These are phyloP conservation scores for Lasioglossum lativentre DNA, from an alignment of 2,888 invertebrate species.

Conservation along the genomic window DNA sequence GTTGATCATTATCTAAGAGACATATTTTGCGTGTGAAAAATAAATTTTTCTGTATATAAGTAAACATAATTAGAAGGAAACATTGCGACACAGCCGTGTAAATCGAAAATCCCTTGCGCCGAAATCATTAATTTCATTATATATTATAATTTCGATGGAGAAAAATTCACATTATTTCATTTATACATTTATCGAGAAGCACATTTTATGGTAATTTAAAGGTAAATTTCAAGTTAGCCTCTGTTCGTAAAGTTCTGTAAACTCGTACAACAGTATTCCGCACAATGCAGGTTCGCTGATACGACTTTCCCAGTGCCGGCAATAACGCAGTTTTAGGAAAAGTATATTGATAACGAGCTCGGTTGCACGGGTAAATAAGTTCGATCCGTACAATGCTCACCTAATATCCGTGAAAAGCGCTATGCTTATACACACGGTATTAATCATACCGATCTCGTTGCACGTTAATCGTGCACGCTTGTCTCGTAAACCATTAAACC, in stretches of 20 bases:
- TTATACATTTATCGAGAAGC: background rate
- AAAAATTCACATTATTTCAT: too few species aligned
- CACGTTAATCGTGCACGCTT: background rate
- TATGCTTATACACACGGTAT: background rate
- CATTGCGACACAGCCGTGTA: too few species aligned
- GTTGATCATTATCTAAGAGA: too few species aligned
- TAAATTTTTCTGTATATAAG: too few species aligned
- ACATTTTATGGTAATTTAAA: background rate
- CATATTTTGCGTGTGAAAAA: too few species aligned
- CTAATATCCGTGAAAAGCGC: background rate
- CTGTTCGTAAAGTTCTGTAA: too few species aligned
- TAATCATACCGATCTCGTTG: background rate
- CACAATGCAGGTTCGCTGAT: background rate
- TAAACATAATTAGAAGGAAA: too few species aligned
- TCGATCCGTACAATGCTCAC: background rate
- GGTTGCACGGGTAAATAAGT: background rate
- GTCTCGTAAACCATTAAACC: constrained; percentile 3
- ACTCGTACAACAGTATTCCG: too few species aligned
- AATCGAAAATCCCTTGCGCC: too few species aligned
- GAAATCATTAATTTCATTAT: too few species aligned
- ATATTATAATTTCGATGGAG: too few species aligned
- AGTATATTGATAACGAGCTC: background rate
- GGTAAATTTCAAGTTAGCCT: too few species aligned
- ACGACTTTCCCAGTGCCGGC: background rate
- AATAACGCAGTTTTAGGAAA: background rate